phyloP scores from a whole-genome alignment of 2,888 invertebrate species.

The Plebejus melissa region DNA sequence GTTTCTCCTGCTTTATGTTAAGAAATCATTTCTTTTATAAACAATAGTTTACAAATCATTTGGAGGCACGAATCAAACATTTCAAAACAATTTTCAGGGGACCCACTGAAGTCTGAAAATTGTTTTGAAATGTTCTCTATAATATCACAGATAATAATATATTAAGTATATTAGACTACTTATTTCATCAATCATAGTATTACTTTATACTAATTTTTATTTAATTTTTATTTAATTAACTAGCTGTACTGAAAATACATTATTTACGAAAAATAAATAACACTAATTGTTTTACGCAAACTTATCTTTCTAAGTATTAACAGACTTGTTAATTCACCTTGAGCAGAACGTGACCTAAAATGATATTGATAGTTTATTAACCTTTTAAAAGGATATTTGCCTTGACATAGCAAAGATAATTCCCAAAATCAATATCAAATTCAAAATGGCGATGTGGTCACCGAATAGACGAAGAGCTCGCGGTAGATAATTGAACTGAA shows the following conservation, averaged over 20 bases:
- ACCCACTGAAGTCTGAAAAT: too few species aligned
- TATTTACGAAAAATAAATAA: background rate
- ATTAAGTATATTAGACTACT: too few species aligned
- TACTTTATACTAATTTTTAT: too few species aligned
- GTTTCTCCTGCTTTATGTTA: background rate
- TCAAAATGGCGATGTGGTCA: conserved; percentile 5
- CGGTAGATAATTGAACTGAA: background rate
- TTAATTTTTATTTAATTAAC: background rate
- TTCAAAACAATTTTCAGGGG: background rate
- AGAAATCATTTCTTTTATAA: background rate
- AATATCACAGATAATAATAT: too few species aligned
- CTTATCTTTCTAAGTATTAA: background rate
- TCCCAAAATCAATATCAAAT: conserved; percentile 9
- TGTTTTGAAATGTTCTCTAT: too few species aligned
- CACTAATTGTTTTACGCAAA: too few species aligned
- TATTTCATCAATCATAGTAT: too few species aligned
- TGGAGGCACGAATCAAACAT: background rate
- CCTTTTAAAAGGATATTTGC: conserved; percentile 15
- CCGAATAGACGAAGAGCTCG: background rate
- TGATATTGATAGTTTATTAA: background rate
- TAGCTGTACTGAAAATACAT: background rate
- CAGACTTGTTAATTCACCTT: background rate
- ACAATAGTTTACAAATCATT: background rate
- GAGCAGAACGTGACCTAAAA: background rate
- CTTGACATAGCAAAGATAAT: conserved; percentile 18